Percentiles rank a stretch among this genome's conserved stretches.
These are phyloP conservation scores for Peromyscus eremicus DNA, from an alignment of 2,797 vertebrate genomes.

Conservation along the genomic window DNA sequence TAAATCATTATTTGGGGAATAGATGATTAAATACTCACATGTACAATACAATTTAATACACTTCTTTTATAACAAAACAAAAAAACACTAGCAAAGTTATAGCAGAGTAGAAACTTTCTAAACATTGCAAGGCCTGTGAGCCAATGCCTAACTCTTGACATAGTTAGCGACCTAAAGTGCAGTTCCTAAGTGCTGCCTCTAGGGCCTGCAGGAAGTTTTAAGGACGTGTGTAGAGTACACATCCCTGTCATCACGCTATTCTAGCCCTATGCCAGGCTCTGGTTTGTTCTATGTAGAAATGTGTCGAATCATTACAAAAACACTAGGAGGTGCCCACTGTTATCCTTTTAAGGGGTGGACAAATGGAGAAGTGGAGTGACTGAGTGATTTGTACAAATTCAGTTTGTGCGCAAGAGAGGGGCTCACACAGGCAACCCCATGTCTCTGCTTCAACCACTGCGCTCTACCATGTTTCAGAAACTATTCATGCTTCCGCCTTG, in stretches of 20 bases:
- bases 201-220: background rate
- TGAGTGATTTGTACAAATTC: background rate
- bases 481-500: background rate
- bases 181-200: background rate
- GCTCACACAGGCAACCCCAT: background rate
- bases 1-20: background rate
- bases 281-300: background rate
- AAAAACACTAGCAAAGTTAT: constrained; percentile 29
- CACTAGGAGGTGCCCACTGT: background rate
- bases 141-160: background rate
- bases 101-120: background rate
- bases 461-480: background rate
- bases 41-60: background rate
- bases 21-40: background rate
- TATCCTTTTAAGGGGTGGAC: background rate
- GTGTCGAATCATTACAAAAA: background rate
- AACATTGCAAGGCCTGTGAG: background rate
- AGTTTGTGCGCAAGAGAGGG: background rate
- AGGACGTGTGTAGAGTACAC: background rate
- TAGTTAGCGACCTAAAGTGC: background rate
- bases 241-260: background rate
- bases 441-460: background rate
- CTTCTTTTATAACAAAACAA: constrained; percentile 48
- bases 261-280: background rate
- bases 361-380: background rate